A percentile compares a stretch with the other conserved stretches of the same genome.
phyloP scores from a whole-genome alignment of 92 coral and sea anemone species.

The Palythoa caribaeorum region DNA sequence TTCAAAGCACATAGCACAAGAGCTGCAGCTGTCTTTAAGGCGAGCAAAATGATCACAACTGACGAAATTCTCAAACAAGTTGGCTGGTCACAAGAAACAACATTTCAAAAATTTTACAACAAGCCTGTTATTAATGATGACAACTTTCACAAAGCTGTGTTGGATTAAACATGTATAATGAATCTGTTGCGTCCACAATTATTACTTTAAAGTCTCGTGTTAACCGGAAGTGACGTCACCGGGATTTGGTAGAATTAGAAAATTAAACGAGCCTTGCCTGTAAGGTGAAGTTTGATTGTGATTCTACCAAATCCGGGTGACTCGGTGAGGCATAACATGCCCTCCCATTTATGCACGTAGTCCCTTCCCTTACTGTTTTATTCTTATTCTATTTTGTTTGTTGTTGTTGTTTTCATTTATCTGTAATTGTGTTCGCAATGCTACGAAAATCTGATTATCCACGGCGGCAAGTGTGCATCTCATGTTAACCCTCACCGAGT shows the following conservation, averaged over 20 bases:
- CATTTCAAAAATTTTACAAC: constrained; percentile 55
- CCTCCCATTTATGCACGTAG: neutral
- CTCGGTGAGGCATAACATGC: constrained; percentile 11
- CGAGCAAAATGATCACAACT: constrained; percentile 22
- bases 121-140: constrained; percentile 40
- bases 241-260: no score
- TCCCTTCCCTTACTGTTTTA: neutral
- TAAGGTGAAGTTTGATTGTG: no score
- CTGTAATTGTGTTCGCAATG: neutral
- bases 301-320: constrained; percentile 9
- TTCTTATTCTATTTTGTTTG: neutral
- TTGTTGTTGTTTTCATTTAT: neutral
- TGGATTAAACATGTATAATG: constrained; percentile 42
- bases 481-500: constrained; percentile 6
- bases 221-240: no score
- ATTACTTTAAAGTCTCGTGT: neutral
- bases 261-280: no score
- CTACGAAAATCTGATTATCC: neutral
- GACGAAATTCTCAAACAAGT: constrained; percentile 48
- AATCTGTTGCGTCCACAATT: constrained; percentile 52
- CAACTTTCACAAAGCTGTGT: constrained; percentile 45
- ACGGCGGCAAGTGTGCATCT: neutral
- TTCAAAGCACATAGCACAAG: neutral
- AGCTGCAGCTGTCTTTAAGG: constrained; percentile 6
- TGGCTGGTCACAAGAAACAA: constrained; percentile 53